Evolutionary conservation across 2,888 invertebrate genomes (phyloP).

Genomic region (Strigamia crassipes): DNA sequence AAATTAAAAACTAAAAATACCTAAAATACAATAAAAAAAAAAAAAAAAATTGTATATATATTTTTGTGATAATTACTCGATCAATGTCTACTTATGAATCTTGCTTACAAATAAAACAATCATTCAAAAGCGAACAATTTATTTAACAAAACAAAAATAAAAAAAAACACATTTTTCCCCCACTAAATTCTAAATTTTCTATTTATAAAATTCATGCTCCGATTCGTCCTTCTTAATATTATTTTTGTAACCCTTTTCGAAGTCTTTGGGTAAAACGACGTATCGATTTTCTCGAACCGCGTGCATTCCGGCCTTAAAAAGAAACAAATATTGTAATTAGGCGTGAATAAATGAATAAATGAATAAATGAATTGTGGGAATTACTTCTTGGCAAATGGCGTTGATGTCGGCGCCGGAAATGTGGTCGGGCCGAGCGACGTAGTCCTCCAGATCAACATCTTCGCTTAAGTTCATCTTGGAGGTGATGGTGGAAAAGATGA

Average conservation of each 20-base stretch:
- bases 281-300: slow-evolving; percentile 99
- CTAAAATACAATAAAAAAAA: too few relatives aligned
- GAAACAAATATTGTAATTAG: too few relatives aligned
- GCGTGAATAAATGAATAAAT: slow-evolving; percentile 25
- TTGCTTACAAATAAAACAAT: too few relatives aligned
- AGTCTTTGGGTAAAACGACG: slow-evolving; percentile 97
- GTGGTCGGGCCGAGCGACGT: slow-evolving; percentile 96
- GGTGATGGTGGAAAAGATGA: slow-evolving; percentile 98
- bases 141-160: neutral
- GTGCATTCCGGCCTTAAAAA: slow-evolving; percentile 91
- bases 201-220: slow-evolving; percentile 99
- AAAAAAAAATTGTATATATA: neutral
- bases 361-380: too few relatives aligned
- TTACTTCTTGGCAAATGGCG: slow-evolving; percentile 95
- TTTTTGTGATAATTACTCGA: neutral
- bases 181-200: slow-evolving; percentile 56
- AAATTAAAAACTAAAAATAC: too few relatives aligned
- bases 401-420: slow-evolving; percentile 99
- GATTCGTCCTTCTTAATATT: slow-evolving; percentile 99
- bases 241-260: slow-evolving; percentile 99
- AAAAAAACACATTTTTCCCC: neutral
- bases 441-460: slow-evolving; percentile 98
- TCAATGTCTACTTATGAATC: neutral
- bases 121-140: neutral
- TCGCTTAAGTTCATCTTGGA: slow-evolving; percentile 96